phyloP scores from a whole-genome alignment of 2,797 vertebrate genomes.

The Danio tinwini region DNA sequence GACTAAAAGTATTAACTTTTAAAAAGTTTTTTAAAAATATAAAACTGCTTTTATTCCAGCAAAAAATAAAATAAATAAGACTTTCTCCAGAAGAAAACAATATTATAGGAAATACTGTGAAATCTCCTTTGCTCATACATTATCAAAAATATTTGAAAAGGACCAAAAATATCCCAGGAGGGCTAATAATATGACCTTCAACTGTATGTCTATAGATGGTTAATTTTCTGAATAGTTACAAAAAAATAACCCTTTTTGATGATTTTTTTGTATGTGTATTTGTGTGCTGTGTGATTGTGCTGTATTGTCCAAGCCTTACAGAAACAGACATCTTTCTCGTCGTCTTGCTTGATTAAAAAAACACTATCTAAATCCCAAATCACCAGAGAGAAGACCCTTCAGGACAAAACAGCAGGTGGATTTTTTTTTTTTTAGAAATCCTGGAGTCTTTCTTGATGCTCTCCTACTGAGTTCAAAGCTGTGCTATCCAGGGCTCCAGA shows the following conservation, averaged over 20 bases:
- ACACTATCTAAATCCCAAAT: constrained; percentile 73
- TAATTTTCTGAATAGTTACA: too few species aligned
- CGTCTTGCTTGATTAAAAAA: constrained; percentile 73
- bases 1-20: too few species aligned
- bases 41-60: too few species aligned
- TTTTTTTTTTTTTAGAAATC: constrained; percentile 52
- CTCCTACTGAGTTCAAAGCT: not conserved
- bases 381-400: constrained; percentile 69
- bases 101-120: too few species aligned
- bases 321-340: constrained; percentile 76
- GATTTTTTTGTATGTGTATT: constrained; percentile 23
- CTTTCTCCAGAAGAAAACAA: too few species aligned
- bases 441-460: not conserved
- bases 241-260: not conserved
- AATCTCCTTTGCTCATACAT: too few species aligned
- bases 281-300: constrained; percentile 26
- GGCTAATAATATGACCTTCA: too few species aligned
- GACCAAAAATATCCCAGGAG: too few species aligned
- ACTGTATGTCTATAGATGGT: not conserved
- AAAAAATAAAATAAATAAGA: too few species aligned
- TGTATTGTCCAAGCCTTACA: constrained; percentile 75
- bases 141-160: too few species aligned
- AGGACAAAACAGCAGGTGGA: constrained; percentile 78
- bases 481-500: constrained; percentile 10
- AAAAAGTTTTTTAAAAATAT: too few species aligned